A percentile compares a stretch with the other conserved stretches of the same genome.
Conservation (phyloP, 2,888 invertebrate genomes). For the Nowickia ferox region DNA sequence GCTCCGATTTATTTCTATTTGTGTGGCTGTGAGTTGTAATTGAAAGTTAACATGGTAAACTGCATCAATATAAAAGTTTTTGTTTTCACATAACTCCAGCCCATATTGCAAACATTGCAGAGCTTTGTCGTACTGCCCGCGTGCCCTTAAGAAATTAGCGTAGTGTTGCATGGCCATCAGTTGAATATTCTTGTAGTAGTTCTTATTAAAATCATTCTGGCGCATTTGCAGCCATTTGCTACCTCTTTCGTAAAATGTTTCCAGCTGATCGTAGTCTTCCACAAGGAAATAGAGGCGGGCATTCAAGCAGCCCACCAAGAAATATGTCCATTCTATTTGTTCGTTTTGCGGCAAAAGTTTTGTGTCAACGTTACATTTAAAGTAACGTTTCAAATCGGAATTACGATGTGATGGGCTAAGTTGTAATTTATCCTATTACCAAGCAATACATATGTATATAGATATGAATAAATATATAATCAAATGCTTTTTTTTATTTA, state of each 20-base stretch:
- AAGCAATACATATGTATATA: too few relatives aligned
- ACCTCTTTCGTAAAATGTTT: constrained; percentile 76
- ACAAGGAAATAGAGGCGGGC: constrained; percentile 79
- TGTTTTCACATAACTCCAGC: constrained; percentile 67
- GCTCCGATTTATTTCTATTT: constrained; percentile 63
- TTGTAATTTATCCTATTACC: constrained; percentile 66
- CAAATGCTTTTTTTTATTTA: neutral
- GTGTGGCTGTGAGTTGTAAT: constrained; percentile 74
- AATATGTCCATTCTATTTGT: constrained; percentile 77
- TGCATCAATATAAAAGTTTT: constrained; percentile 72
- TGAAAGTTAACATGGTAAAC: constrained; percentile 76
- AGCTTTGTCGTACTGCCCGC: constrained; percentile 74
- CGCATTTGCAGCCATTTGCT: constrained; percentile 74
- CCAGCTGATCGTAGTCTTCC: constrained; percentile 75
- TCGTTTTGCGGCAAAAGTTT: constrained; percentile 65
- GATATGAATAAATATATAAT: neutral
- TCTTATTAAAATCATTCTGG: constrained; percentile 57
- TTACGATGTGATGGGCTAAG: constrained; percentile 54
- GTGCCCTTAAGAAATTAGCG: constrained; percentile 77
- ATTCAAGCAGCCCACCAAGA: constrained; percentile 78
- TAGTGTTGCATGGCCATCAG: constrained; percentile 76
- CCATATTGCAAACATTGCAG: constrained; percentile 71
- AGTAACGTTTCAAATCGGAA: constrained; percentile 73
- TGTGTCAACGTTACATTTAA: constrained; percentile 62
- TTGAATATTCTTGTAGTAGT: constrained; percentile 73